These are phyloP conservation scores for Heterodera schachtii DNA, from an alignment of 1,140 invertebrate species.

Conservation along the genomic window DNA sequence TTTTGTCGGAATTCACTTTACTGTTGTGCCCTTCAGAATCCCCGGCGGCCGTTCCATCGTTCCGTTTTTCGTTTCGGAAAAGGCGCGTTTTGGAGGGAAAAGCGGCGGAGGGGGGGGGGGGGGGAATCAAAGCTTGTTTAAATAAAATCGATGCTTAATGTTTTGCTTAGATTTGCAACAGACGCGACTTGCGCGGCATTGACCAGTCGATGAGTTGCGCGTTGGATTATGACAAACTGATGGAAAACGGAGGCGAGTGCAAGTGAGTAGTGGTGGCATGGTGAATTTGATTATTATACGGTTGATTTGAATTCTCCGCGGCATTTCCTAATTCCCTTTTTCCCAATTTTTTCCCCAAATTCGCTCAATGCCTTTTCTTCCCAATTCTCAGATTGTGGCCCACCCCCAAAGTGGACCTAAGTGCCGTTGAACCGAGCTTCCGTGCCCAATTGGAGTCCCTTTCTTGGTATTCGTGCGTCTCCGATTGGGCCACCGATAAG, in stretches of 20 bases:
- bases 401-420: conserved; percentile 52
- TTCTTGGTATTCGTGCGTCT: conserved; percentile 58
- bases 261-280: conserved; percentile 10
- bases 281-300: too few species aligned
- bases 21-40: conserved; percentile 48
- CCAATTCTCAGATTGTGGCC: conserved; percentile 54
- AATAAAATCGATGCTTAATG: neutral
- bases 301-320: too few species aligned
- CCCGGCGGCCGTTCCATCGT: conserved; percentile 57
- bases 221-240: conserved; percentile 58
- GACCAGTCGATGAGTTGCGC: conserved; percentile 57
- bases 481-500: conserved; percentile 48
- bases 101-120: neutral
- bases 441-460: conserved; percentile 55
- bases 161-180: conserved; percentile 42
- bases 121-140: too few species aligned
- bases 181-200: conserved; percentile 51
- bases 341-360: too few species aligned
- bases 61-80: conserved; percentile 63
- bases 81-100: conserved; percentile 21
- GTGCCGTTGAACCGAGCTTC: conserved; percentile 57
- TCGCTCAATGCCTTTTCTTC: neutral
- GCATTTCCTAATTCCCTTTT: too few species aligned
- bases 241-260: conserved; percentile 60
- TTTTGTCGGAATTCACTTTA: conserved; percentile 12